These are phyloP conservation scores for Molossus molossus DNA, from an alignment of 2,797 vertebrate species.

Conservation along the genomic window DNA sequence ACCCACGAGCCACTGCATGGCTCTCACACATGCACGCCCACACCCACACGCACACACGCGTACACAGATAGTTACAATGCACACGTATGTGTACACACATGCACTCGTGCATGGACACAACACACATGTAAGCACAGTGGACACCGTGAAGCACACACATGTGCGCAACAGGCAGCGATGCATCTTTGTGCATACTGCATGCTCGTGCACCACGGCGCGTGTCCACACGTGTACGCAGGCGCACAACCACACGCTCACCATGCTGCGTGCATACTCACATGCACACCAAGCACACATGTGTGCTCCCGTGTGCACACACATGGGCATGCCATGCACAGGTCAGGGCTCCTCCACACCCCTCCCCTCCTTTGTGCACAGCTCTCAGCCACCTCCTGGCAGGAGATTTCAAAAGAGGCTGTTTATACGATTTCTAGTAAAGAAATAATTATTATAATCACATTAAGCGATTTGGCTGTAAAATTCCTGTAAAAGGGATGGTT, in stretches of 20 bases:
- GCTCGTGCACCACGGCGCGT: fast-evolving
- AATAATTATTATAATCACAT: constrained; percentile 90
- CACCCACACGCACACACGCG: fast-evolving
- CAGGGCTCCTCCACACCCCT: background rate
- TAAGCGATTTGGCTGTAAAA: constrained; percentile 89
- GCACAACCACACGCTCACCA: background rate
- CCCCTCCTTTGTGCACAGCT: constrained; percentile 73
- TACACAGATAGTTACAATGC: too few relatives aligned
- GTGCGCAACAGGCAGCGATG: background rate
- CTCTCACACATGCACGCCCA: background rate
- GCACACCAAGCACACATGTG: background rate
- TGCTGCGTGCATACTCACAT: fast-evolving
- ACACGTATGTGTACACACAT: fast-evolving
- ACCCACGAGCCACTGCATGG: background rate
- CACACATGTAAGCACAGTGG: fast-evolving
- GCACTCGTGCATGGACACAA: background rate
- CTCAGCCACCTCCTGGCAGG: constrained; percentile 82
- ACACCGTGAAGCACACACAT: fast-evolving
- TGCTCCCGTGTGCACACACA: fast-evolving
- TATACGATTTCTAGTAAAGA: constrained; percentile 87
- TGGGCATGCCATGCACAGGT: background rate
- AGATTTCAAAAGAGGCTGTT: constrained; percentile 88
- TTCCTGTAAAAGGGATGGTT: constrained; percentile 73
- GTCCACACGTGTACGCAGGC: fast-evolving
- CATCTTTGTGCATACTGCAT: fast-evolving